phyloP scores from a whole-genome alignment of 2,797 vertebrate species.

The Anguilla obscura region DNA sequence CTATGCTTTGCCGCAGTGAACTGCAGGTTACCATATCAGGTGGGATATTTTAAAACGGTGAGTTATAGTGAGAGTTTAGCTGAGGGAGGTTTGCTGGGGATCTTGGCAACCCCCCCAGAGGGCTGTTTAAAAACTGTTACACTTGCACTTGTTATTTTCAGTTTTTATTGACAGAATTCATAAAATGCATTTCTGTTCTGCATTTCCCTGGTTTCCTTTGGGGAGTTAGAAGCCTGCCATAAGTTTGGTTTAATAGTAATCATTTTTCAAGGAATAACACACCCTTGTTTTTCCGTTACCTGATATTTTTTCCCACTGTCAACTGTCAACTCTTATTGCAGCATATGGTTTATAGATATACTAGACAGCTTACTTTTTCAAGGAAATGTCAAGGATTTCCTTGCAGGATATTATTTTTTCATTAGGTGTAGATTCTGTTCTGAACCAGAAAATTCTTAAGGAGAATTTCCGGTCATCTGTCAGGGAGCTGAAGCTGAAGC shows the following conservation, averaged over 20 bases:
- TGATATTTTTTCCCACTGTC: background rate
- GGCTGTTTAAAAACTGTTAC: background rate
- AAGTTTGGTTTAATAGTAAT: background rate
- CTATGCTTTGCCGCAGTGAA: background rate
- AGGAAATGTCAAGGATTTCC: background rate
- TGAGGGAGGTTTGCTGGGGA: background rate
- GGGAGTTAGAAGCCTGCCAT: background rate
- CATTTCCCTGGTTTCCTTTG: background rate
- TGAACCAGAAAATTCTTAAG: background rate
- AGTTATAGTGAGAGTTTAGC: background rate
- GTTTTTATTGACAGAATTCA: background rate
- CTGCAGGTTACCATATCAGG: background rate
- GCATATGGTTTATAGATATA: background rate
- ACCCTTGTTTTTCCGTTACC: background rate
- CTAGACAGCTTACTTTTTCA: background rate
- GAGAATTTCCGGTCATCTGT: too few relatives aligned
- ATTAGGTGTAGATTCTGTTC: background rate
- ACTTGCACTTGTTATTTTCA: background rate
- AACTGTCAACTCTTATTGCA: background rate
- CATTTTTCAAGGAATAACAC: background rate
- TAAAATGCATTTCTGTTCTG: background rate
- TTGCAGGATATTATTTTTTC: background rate
- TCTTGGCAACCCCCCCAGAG: background rate
- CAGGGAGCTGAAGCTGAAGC: too few relatives aligned
- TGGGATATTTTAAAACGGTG: background rate